These are phyloP conservation scores for Gortyna flavago DNA, from an alignment of 2,888 invertebrate species.

Conservation along the genomic window DNA sequence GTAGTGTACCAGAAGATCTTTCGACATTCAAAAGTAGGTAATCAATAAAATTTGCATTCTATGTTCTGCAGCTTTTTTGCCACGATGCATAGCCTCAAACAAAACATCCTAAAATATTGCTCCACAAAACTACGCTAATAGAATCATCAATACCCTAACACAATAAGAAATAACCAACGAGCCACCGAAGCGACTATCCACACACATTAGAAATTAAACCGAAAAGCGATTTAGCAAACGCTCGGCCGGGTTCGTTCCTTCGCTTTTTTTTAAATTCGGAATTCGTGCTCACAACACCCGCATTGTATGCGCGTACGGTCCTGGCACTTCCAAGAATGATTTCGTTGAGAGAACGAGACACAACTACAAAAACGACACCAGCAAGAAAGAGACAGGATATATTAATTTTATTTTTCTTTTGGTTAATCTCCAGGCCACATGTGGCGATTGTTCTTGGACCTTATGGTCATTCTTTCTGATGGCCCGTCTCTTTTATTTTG, in stretches of 20 bases:
- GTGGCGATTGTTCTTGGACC: slow-evolving; percentile 89
- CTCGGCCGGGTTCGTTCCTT: slow-evolving; percentile 73
- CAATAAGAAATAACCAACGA: slow-evolving; percentile 46
- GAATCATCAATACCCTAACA: slow-evolving; percentile 51
- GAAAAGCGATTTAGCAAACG: slow-evolving; percentile 81
- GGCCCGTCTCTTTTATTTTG: slow-evolving; percentile 73
- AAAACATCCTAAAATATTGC: neutral
- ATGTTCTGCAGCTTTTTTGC: no score
- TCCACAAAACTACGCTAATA: slow-evolving; percentile 40
- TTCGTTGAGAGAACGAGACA: slow-evolving; percentile 80
- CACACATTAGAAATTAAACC: slow-evolving; percentile 76
- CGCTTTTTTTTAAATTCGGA: slow-evolving; percentile 80
- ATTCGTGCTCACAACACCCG: slow-evolving; percentile 88
- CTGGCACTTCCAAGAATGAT: slow-evolving; percentile 88
- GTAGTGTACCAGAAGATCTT: neutral
- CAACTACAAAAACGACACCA: slow-evolving; percentile 62
- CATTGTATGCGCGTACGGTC: slow-evolving; percentile 87
- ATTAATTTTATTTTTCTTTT: slow-evolving; percentile 88
- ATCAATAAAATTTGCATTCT: neutral
- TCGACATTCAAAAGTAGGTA: neutral
- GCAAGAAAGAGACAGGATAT: slow-evolving; percentile 73
- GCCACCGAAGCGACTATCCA: slow-evolving; percentile 46
- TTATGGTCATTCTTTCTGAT: slow-evolving; percentile 86
- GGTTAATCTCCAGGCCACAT: slow-evolving; percentile 89
- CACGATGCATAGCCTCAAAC: neutral